These are phyloP conservation scores for Diplazon laetatorius DNA, from an alignment of 2,888 invertebrate species.

Conservation along the genomic window DNA sequence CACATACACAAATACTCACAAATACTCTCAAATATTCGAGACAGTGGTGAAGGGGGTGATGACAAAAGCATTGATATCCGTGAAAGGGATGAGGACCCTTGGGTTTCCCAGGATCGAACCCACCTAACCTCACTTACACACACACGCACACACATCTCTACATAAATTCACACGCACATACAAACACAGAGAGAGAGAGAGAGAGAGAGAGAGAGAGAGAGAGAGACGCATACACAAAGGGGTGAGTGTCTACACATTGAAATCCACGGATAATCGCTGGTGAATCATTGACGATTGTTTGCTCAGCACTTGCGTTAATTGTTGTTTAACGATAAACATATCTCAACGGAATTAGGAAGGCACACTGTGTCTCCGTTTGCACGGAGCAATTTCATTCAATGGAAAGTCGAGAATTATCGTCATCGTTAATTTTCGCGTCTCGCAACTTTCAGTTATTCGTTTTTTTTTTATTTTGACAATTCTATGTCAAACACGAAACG, in stretches of 20 bases:
- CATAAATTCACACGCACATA: constrained; percentile 24
- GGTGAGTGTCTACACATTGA: constrained; percentile 15
- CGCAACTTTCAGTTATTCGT: too few relatives aligned
- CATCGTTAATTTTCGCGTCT: too few relatives aligned
- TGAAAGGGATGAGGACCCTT: constrained; percentile 32
- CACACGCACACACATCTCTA: constrained; percentile 9
- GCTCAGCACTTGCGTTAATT: constrained; percentile 57
- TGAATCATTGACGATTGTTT: constrained; percentile 47
- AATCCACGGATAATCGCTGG: constrained; percentile 13
- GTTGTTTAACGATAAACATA: constrained; percentile 43
- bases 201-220: too few relatives aligned
- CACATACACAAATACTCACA: too few relatives aligned
- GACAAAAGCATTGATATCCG: constrained; percentile 58
- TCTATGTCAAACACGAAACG: neutral
- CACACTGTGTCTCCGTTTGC: neutral
- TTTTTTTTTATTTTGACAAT: too few relatives aligned
- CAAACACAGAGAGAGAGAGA: too few relatives aligned
- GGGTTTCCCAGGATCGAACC: constrained; percentile 52
- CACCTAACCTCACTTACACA: constrained; percentile 40
- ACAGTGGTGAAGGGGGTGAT: constrained; percentile 64
- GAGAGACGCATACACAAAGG: too few relatives aligned
- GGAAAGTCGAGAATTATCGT: neutral
- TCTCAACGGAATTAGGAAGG: constrained; percentile 8
- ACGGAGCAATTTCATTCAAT: too few relatives aligned
- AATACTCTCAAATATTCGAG: constrained; percentile 69